Conservation (phyloP, 2,113 vertebrate species). For the Morone chrysops region DNA sequence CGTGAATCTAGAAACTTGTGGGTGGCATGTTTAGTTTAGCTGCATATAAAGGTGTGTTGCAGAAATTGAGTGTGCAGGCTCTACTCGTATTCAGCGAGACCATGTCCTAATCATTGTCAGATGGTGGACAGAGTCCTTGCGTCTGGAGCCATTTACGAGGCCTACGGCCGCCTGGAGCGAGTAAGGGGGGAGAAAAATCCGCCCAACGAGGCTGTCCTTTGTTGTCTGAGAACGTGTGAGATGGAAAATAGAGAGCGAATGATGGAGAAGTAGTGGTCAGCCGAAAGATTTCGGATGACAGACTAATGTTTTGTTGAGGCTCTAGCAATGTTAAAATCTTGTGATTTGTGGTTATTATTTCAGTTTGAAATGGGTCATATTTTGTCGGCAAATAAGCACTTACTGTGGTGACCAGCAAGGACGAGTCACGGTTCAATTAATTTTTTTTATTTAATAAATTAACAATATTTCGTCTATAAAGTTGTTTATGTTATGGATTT, state of each 20-base stretch:
- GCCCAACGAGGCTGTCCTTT: slow-evolving; percentile 64
- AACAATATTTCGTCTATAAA: too few relatives aligned
- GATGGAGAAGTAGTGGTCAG: slow-evolving; percentile 42
- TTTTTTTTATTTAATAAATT: too few relatives aligned
- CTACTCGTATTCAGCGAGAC: slow-evolving; percentile 56
- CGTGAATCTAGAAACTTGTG: slow-evolving; percentile 43
- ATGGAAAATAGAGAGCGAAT: slow-evolving; percentile 46
- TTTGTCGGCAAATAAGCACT: not conserved
- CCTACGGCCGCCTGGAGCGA: slow-evolving; percentile 60
- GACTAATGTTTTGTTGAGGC: slow-evolving; percentile 16
- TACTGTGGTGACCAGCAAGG: too few relatives aligned
- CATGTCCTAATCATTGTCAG: slow-evolving; percentile 78
- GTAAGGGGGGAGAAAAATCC: slow-evolving; percentile 3
- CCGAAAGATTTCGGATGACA: slow-evolving; percentile 15
- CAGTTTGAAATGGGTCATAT: not conserved
- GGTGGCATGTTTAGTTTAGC: slow-evolving; percentile 70
- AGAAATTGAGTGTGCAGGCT: slow-evolving; percentile 66
- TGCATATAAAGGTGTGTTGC: slow-evolving; percentile 70
- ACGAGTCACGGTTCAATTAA: too few relatives aligned
- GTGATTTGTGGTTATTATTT: not conserved
- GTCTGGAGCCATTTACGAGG: slow-evolving; percentile 79
- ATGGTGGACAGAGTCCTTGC: slow-evolving; percentile 74
- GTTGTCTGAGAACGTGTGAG: slow-evolving; percentile 76
- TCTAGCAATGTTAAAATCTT: not conserved
- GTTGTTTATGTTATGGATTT: not conserved